Conservation (phyloP, 2,797 vertebrate species). For the Coreius guichenoti region DNA sequence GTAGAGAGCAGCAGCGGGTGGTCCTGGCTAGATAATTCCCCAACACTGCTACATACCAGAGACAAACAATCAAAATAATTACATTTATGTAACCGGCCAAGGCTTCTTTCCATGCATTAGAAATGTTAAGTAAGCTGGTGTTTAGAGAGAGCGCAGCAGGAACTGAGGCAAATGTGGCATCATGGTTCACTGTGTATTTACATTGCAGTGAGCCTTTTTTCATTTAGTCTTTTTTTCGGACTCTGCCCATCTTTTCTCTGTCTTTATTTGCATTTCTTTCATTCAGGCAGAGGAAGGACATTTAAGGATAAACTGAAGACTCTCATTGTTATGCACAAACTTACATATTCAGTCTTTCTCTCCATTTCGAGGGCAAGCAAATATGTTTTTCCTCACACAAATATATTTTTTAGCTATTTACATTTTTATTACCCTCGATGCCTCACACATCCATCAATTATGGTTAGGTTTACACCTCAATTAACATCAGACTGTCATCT, state of each 20-base stretch:
- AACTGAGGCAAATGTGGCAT: background rate
- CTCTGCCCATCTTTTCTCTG: background rate
- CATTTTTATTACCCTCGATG: conserved; percentile 37
- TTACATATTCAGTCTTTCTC: background rate
- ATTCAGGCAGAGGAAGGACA: conserved; percentile 17
- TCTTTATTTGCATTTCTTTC: conserved; percentile 8
- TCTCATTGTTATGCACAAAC: conserved; percentile 12
- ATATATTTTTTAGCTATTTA: conserved; percentile 2
- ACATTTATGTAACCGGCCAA: conserved; percentile 21
- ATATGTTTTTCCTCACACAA: background rate
- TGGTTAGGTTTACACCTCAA: conserved; percentile 3
- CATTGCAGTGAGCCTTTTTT: background rate
- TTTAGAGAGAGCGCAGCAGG: conserved; percentile 10
- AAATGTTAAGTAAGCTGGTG: conserved; percentile 14
- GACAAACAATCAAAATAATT: conserved; percentile 27
- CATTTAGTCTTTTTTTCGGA: background rate
- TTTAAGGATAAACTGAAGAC: conserved; percentile 12
- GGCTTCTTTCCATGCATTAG: conserved; percentile 39
- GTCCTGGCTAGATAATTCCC: conserved; percentile 3
- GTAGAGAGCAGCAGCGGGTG: conserved; percentile 23
- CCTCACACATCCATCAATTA: background rate
- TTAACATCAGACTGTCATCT: conserved; percentile 12
- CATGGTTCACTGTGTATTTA: conserved; percentile 9
- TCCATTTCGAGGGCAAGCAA: background rate
- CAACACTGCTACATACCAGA: background rate